Conservation (phyloP, 2,113 vertebrate genomes). For the Alethe diademata region DNA sequence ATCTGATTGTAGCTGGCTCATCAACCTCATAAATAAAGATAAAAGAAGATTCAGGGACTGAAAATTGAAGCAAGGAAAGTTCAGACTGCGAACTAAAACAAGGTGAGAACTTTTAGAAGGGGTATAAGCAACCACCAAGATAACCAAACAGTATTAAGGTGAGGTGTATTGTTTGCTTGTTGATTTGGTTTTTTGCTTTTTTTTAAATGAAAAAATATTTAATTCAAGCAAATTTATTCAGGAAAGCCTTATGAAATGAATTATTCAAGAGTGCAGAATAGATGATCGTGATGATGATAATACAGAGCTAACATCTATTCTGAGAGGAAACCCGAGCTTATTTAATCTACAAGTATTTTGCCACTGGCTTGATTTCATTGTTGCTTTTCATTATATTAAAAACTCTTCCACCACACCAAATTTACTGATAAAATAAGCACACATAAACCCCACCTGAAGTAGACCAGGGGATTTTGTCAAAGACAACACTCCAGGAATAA, state of each 20-base stretch:
- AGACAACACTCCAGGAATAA: not conserved
- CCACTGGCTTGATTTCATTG: not conserved
- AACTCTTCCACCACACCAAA: not conserved
- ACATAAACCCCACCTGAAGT: not conserved
- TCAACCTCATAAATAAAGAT: slow-evolving; percentile 27
- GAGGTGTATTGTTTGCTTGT: not conserved
- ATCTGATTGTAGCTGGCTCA: slow-evolving; percentile 2
- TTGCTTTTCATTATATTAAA: not conserved
- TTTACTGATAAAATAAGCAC: not conserved
- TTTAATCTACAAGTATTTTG: not conserved
- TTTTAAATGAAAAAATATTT: not conserved
- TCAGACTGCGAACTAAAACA: not conserved
- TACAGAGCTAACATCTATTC: not conserved
- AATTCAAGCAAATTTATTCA: slow-evolving; percentile 24
- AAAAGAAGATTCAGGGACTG: slow-evolving; percentile 13
- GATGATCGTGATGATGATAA: not conserved
- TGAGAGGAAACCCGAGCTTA: not conserved
- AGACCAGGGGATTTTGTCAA: not conserved
- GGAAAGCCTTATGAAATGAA: not conserved
- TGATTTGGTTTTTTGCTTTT: not conserved
- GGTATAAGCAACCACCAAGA: not conserved
- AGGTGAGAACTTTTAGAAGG: not conserved
- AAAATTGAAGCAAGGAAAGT: not conserved
- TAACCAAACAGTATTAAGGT: not conserved
- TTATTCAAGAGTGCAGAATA: slow-evolving; percentile 29